These are phyloP conservation scores for Syngnathus acus DNA, from an alignment of 2,797 vertebrate species.

Conservation along the genomic window DNA sequence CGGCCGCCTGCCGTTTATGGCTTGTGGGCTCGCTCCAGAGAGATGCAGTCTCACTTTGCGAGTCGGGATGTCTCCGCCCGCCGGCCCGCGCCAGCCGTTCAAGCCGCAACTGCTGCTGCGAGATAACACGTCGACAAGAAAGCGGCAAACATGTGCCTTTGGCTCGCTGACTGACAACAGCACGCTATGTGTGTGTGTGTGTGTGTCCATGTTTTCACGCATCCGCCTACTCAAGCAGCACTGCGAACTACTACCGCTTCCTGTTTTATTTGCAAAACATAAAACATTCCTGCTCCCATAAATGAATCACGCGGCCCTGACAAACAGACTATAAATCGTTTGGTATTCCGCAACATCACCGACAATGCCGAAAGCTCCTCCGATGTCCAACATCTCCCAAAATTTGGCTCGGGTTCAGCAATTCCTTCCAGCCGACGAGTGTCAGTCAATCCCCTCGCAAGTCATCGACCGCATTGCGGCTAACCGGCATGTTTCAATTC, in stretches of 20 bases:
- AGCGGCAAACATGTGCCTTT: slow-evolving; percentile 64
- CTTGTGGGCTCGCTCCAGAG: slow-evolving; percentile 71
- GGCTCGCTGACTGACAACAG: slow-evolving; percentile 61
- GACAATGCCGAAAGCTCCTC: not conserved
- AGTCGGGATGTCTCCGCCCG: slow-evolving; percentile 69
- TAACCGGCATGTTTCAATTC: not conserved
- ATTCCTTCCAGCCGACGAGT: not conserved
- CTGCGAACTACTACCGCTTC: slow-evolving; percentile 26
- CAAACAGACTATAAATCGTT: not conserved
- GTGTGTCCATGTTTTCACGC: slow-evolving; percentile 46
- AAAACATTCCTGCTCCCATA: not conserved
- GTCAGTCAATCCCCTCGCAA: not conserved
- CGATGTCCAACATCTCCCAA: not conserved
- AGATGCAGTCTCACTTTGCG: slow-evolving; percentile 74
- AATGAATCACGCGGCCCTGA: not conserved
- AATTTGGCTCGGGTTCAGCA: not conserved
- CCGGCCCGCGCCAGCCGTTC: slow-evolving; percentile 42
- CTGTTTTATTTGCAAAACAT: not conserved
- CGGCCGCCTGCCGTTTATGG: slow-evolving; percentile 72
- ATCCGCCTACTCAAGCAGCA: slow-evolving; percentile 48
- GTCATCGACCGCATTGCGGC: not conserved
- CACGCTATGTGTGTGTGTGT: slow-evolving; percentile 16
- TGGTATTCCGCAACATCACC: not conserved
- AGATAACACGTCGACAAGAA: slow-evolving; percentile 68
- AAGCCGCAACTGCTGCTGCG: slow-evolving; percentile 74